Conservation (phyloP, 1,140 invertebrate species). For the Plectrocnemia conspersa region DNA sequence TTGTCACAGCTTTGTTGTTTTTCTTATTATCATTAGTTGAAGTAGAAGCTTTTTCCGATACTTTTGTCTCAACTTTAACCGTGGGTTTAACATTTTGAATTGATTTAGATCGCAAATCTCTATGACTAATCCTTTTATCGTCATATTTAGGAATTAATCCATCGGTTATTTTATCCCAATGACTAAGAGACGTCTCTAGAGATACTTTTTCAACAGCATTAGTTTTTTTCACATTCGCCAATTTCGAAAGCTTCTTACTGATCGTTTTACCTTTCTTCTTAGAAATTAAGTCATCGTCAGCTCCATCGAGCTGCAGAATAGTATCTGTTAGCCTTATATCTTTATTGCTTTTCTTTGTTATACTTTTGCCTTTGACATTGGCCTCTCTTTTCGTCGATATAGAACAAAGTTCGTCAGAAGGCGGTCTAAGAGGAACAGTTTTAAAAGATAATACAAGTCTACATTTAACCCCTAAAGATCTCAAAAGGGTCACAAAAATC, state of each 20-base stretch:
- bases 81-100: not conserved
- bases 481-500: slow-evolving; percentile 69
- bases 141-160: slow-evolving; percentile 20
- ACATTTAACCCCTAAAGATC: slow-evolving; percentile 75
- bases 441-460: slow-evolving; percentile 70
- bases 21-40: not conserved
- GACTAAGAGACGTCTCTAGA: slow-evolving; percentile 16
- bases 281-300: slow-evolving; percentile 42
- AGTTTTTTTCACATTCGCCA: not conserved
- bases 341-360: slow-evolving; percentile 38
- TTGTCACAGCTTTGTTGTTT: not conserved
- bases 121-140: slow-evolving; percentile 32
- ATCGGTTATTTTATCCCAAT: slow-evolving; percentile 33
- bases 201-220: slow-evolving; percentile 3
- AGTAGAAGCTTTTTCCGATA: not conserved
- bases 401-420: slow-evolving; percentile 54
- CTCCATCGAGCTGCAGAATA: slow-evolving; percentile 55
- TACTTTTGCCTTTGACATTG: slow-evolving; percentile 40
- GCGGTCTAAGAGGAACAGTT: slow-evolving; percentile 58
- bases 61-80: slow-evolving; percentile 1
- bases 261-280: slow-evolving; percentile 16
- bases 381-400: slow-evolving; percentile 50
- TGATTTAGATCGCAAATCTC: not conserved
- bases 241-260: slow-evolving; percentile 13
- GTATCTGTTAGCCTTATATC: slow-evolving; percentile 35